Evolutionary conservation across 2,797 vertebrate species (phyloP).

Genomic region (Steatocranus sp.): DNA sequence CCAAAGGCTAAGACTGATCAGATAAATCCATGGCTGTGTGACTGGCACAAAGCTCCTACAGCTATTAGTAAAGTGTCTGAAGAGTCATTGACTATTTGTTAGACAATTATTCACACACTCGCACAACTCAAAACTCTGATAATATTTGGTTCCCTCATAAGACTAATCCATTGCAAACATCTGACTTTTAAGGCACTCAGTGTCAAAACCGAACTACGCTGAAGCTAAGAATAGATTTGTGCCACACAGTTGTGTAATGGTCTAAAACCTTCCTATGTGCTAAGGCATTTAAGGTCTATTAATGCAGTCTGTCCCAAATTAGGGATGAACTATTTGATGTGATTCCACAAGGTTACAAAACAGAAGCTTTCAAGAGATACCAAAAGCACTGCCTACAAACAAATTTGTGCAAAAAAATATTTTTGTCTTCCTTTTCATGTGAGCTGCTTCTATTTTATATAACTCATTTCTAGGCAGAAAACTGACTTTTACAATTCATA

Average conservation of each 20-base stretch:
- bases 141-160: neutral
- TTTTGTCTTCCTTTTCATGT: neutral
- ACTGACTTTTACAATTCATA: neutral
- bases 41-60: neutral
- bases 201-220: neutral
- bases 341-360: neutral
- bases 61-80: constrained; percentile 4
- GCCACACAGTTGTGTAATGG: constrained; percentile 14
- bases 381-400: neutral
- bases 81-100: neutral
- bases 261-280: constrained; percentile 3
- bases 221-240: constrained; percentile 29
- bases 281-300: neutral
- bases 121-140: neutral
- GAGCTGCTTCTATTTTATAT: neutral
- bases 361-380: neutral
- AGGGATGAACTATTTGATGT: neutral
- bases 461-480: neutral
- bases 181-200: neutral
- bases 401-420: neutral
- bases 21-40: constrained; percentile 20
- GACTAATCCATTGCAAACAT: constrained; percentile 16
- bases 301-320: neutral
- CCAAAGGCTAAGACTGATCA: constrained; percentile 32
- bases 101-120: neutral